phyloP scores from a whole-genome alignment of 2,113 vertebrate species.

The Brachionichthys hirsutus region DNA sequence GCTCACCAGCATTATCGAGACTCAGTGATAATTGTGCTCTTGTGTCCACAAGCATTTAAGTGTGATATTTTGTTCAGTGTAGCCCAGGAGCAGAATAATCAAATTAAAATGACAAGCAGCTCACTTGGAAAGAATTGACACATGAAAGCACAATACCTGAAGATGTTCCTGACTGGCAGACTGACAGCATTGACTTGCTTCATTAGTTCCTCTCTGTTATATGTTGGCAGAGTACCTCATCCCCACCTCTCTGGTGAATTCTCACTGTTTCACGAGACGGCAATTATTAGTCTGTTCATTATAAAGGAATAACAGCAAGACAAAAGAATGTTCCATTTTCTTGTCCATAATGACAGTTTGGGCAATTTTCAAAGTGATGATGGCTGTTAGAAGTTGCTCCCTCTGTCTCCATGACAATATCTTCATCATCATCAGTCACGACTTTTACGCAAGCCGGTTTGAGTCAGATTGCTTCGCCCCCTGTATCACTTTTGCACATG shows the following conservation, averaged over 20 bases:
- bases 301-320: background rate
- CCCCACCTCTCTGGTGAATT: background rate
- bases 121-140: slow-evolving; percentile 22
- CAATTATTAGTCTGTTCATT: background rate
- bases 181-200: background rate
- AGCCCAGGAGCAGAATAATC: slow-evolving; percentile 11
- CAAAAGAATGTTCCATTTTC: background rate
- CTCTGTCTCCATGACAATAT: slow-evolving; percentile 49
- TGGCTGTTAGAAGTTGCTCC: slow-evolving; percentile 6
- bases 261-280: background rate
- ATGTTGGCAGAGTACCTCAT: background rate
- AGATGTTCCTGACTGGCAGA: slow-evolving; percentile 18
- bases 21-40: background rate
- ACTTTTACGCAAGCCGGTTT: slow-evolving; percentile 42
- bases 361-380: background rate
- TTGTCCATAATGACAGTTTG: background rate
- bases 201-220: slow-evolving; percentile 2
- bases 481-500: slow-evolving; percentile 20
- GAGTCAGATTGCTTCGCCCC: slow-evolving; percentile 20
- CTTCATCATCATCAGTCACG: slow-evolving; percentile 45
- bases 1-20: too few species aligned
- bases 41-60: slow-evolving; percentile 1
- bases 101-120: slow-evolving; percentile 15
- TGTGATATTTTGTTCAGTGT: slow-evolving; percentile 4
- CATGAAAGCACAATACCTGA: slow-evolving; percentile 23